These are phyloP conservation scores for Sturnus vulgaris DNA, from an alignment of 2,113 vertebrate species.

Conservation along the genomic window DNA sequence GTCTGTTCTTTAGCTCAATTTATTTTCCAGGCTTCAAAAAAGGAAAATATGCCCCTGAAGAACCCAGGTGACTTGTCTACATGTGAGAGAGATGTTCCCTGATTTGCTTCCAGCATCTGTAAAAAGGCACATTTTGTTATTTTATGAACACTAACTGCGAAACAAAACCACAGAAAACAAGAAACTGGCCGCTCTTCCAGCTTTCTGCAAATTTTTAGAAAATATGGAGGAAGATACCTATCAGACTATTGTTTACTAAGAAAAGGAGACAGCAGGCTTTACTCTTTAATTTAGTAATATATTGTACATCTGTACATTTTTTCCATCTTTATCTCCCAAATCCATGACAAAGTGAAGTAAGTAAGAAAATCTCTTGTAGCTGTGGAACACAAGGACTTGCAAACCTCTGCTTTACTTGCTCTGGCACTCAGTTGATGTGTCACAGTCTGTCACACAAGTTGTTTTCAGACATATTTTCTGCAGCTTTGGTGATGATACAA, in stretches of 20 bases:
- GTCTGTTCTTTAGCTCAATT: neutral
- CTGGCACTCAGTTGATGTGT: slow-evolving; percentile 41
- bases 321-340: slow-evolving; percentile 27
- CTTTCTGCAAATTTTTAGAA: neutral
- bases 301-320: neutral
- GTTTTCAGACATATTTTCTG: slow-evolving; percentile 58
- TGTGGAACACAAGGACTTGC: slow-evolving; percentile 19
- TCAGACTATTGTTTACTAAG: neutral
- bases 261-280: neutral
- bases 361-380: slow-evolving; percentile 31
- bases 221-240: neutral
- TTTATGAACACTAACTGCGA: neutral
- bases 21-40: neutral
- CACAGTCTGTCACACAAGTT: slow-evolving; percentile 38
- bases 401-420: slow-evolving; percentile 44
- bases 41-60: neutral
- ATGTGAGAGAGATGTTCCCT: neutral
- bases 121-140: neutral
- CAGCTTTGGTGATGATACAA: slow-evolving; percentile 26
- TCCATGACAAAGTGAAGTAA: slow-evolving; percentile 38
- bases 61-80: neutral
- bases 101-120: neutral
- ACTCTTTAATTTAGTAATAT: slow-evolving; percentile 3
- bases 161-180: neutral
- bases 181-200: neutral